Evolutionary conservation across 2,797 vertebrate species (phyloP).

Genomic region (Pteropus rufus): DNA sequence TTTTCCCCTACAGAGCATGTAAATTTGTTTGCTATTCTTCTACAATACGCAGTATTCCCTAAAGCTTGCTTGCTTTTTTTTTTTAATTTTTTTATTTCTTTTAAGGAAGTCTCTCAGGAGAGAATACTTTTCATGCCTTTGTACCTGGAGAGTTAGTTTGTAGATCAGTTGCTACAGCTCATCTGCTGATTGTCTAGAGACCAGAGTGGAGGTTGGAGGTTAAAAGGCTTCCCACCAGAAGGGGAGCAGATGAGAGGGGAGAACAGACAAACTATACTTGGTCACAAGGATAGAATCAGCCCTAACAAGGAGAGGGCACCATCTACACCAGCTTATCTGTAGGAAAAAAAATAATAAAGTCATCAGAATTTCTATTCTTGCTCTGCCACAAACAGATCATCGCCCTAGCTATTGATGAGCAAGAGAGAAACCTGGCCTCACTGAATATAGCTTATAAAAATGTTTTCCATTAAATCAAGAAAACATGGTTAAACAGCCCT

Average conservation of each 20-base stretch:
- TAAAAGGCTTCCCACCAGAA: neutral
- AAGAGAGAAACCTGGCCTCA: neutral
- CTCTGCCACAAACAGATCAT: neutral
- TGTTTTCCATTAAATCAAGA: slow-evolving; percentile 65
- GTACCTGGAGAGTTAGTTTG: neutral
- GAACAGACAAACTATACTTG: neutral
- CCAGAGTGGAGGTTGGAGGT: neutral
- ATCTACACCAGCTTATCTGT: neutral
- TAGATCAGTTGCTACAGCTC: neutral
- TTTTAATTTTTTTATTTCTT: neutral
- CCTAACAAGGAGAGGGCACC: neutral
- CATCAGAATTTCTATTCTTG: slow-evolving; percentile 49
- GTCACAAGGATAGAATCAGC: neutral
- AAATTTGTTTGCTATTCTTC: neutral
- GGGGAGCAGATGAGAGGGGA: neutral
- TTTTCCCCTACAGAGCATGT: neutral
- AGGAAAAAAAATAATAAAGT: neutral
- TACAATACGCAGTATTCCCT: neutral
- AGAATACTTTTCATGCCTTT: neutral
- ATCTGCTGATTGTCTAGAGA: neutral
- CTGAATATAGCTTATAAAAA: neutral
- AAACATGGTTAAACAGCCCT: slow-evolving; percentile 57
- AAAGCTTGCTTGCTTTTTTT: neutral
- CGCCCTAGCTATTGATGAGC: neutral
- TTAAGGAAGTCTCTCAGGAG: neutral